Evolutionary conservation across 2,888 invertebrate species (phyloP), one percentile per base, ranked within the genome.

Genomic region (Cactoblastis cactorum): DNA sequence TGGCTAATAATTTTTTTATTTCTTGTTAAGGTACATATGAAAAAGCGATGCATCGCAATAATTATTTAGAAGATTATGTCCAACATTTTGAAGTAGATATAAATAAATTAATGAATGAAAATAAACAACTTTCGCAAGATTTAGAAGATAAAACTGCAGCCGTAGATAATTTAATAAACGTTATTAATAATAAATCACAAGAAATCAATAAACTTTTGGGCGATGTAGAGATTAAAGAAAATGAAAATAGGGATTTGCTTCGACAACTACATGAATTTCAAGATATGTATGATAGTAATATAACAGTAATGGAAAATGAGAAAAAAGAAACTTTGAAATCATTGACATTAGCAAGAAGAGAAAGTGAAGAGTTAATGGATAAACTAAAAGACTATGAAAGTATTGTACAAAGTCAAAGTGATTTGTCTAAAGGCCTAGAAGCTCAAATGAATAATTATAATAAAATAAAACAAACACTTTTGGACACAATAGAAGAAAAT

Each of bases 361-460:
- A 87, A 63, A 86, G 84, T 58, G 61, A 73, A 54, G 77, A 80
- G 52, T 54, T 85, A 52, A 54, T 83, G 12, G 59, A 75, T 51
- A 80, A 71, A 59, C 61, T 80, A 2, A 77, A 72, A 61, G 62
- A 71, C 55, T 74, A 71, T 52, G 65, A 74, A 53, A 59, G 71
- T 9, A 50, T 67, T 2, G 43, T 69, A 24, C 56, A 64, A 48
- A 65, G 60, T 54, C 67, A 71, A 55, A 59, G 67, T 19, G 64
- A 72, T 48, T 50, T 71, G 1, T 53, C 61, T 12, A 65, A 66
- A 45, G 57, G 62, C 3, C 62, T 69, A 28, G 65, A 69, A 54
- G 45, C 54, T 34, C 60, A 69, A 55, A 49, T 51, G 45, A 55
- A 63, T 51, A 65, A 73, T 28, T 69, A 63, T 50, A 62, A 71